phyloP scores from a whole-genome alignment of 2,797 vertebrate genomes.

The Eurystomus glaucurus region DNA sequence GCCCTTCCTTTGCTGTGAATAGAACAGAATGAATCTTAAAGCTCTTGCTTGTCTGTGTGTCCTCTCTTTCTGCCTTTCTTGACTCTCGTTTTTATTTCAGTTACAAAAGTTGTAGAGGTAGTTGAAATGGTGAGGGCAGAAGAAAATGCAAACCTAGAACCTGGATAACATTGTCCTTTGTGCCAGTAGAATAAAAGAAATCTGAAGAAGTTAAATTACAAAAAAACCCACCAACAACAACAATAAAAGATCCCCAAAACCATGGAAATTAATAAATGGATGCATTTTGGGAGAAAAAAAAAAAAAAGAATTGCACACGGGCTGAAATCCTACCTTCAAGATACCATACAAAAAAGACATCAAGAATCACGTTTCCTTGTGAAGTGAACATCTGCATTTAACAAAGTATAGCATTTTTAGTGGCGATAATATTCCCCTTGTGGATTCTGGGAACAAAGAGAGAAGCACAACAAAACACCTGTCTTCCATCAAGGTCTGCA shows the following conservation, averaged over 20 bases:
- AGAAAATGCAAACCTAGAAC: background rate
- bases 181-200: background rate
- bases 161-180: background rate
- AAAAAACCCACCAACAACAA: too few relatives aligned
- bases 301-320: background rate
- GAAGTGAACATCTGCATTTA: background rate
- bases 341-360: background rate
- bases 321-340: background rate
- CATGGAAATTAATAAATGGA: background rate
- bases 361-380: background rate
- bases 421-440: background rate
- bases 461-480: background rate
- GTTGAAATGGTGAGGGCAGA: background rate
- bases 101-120: background rate
- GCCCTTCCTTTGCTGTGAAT: constrained; percentile 13
- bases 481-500: background rate
- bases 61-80: background rate
- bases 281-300: background rate
- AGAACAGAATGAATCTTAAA: constrained; percentile 11
- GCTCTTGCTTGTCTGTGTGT: background rate
- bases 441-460: background rate
- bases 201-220: background rate
- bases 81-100: background rate
- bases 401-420: background rate
- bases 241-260: too few relatives aligned